These are phyloP conservation scores for Hippocampus zosterae DNA, from an alignment of 2,113 vertebrate genomes.

Conservation along the genomic window DNA sequence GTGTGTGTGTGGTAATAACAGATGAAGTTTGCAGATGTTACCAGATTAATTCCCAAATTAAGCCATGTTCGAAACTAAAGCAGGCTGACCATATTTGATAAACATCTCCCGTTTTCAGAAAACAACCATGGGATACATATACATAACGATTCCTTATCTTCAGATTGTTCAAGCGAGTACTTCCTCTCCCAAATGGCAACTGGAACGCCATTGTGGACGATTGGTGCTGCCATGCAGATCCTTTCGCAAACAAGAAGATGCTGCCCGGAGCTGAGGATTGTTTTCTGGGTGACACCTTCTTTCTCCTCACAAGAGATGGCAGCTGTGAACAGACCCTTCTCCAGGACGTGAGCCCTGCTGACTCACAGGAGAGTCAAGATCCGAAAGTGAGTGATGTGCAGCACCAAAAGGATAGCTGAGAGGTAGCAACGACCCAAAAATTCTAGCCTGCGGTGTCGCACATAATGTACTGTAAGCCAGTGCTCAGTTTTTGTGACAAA, in stretches of 20 bases:
- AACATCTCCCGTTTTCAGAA: not conserved
- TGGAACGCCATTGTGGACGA: slow-evolving; percentile 90
- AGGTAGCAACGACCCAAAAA: not conserved
- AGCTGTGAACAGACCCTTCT: slow-evolving; percentile 58
- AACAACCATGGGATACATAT: not conserved
- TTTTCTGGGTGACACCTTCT: slow-evolving; percentile 84
- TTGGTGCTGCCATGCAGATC: slow-evolving; percentile 94
- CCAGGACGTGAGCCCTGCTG: slow-evolving; percentile 41
- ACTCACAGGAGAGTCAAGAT: slow-evolving; percentile 34
- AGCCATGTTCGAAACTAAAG: not conserved
- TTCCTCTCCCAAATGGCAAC: slow-evolving; percentile 86
- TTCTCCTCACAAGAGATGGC: slow-evolving; percentile 74
- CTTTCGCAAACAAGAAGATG: slow-evolving; percentile 81
- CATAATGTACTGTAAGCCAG: not conserved
- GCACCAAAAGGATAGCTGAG: not conserved
- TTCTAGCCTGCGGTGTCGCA: not conserved
- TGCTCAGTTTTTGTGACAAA: not conserved
- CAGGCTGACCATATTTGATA: not conserved
- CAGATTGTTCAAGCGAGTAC: slow-evolving; percentile 84
- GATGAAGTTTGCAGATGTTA: no score
- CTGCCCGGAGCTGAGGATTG: slow-evolving; percentile 82
- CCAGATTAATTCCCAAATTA: no score
- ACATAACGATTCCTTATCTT: slow-evolving; percentile 11
- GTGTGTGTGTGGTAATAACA: no score
- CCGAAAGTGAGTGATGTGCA: slow-evolving; percentile 53